Evolutionary conservation across 2,888 invertebrate genomes (phyloP).

Genomic region (Ophion costatus): DNA sequence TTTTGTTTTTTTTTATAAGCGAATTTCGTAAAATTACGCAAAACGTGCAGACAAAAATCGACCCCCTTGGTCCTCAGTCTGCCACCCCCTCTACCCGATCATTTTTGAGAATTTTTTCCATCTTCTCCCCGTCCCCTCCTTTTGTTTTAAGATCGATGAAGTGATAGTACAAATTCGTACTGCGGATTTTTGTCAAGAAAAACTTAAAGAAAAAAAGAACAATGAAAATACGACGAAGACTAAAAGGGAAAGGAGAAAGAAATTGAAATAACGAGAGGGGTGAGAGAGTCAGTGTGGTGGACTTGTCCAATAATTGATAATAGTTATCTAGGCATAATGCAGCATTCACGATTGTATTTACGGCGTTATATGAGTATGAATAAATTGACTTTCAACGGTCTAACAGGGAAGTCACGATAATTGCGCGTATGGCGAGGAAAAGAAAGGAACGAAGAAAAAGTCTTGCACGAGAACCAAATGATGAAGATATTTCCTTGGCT

Average conservation of each 20-base stretch:
- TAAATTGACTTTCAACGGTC: conserved; percentile 65
- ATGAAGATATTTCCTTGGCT: too few relatives aligned
- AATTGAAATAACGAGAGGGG: conserved; percentile 42
- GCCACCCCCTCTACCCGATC: too few relatives aligned
- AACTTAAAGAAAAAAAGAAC: conserved; percentile 15
- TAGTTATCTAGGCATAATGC: conserved; percentile 66
- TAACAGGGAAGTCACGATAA: conserved; percentile 16
- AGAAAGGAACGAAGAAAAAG: conserved; percentile 1
- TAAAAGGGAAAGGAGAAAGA: conserved; percentile 5
- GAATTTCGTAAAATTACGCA: conserved; percentile 1
- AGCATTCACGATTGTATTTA: conserved; percentile 69
- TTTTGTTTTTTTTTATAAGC: neutral
- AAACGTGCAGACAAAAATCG: neutral
- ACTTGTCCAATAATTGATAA: conserved; percentile 65
- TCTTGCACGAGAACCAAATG: neutral
- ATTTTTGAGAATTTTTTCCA: neutral
- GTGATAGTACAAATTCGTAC: conserved; percentile 59
- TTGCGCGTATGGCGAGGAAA: neutral
- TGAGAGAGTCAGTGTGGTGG: conserved; percentile 55
- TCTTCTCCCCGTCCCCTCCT: neutral
- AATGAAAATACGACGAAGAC: neutral
- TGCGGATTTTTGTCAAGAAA: conserved; percentile 47
- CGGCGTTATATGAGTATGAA: conserved; percentile 68
- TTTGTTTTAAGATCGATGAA: conserved; percentile 46
- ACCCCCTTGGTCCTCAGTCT: too few relatives aligned